A percentile compares a stretch with the other conserved stretches of the same genome.
Evolutionary conservation across 2,888 invertebrate genomes (phyloP).

Genomic region (Colostygia pectinataria): DNA sequence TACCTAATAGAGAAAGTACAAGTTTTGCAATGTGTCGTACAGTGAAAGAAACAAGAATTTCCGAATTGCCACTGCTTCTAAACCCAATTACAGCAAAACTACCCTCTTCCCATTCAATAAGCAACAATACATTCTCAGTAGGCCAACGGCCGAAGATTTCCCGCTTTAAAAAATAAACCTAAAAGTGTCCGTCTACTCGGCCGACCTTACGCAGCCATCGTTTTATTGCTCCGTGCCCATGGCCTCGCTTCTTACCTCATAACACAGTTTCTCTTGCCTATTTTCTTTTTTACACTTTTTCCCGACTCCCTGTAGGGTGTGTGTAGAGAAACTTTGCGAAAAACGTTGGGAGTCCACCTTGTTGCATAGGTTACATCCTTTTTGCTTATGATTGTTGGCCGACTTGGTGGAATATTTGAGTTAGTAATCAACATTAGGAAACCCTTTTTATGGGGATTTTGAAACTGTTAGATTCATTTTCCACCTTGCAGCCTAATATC

Average conservation of each 20-base stretch:
- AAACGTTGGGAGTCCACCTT: constrained; percentile 19
- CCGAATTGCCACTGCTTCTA: constrained; percentile 23
- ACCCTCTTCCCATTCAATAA: constrained; percentile 21
- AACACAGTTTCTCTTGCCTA: constrained; percentile 74
- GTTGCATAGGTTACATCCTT: neutral
- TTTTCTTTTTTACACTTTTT: constrained; percentile 51
- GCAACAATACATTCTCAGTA: constrained; percentile 24
- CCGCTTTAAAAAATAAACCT: constrained; percentile 52
- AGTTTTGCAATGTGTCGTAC: neutral
- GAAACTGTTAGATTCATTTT: no score
- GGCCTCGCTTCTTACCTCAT: constrained; percentile 79
- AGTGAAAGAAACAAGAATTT: constrained; percentile 17
- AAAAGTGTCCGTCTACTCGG: constrained; percentile 59
- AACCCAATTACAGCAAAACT: constrained; percentile 25
- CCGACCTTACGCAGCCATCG: constrained; percentile 74
- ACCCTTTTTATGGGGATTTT: no score
- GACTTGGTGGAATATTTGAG: no score
- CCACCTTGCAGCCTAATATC: no score
- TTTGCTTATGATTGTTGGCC: constrained; percentile 22
- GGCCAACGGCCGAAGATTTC: constrained; percentile 36
- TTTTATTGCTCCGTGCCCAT: constrained; percentile 78
- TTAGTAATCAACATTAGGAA: no score
- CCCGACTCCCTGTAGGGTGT: constrained; percentile 49
- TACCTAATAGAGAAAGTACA: no score
- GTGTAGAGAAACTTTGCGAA: constrained; percentile 54